These are phyloP conservation scores for Pholis gunnellus DNA, from an alignment of 2,113 vertebrate genomes.

Conservation along the genomic window DNA sequence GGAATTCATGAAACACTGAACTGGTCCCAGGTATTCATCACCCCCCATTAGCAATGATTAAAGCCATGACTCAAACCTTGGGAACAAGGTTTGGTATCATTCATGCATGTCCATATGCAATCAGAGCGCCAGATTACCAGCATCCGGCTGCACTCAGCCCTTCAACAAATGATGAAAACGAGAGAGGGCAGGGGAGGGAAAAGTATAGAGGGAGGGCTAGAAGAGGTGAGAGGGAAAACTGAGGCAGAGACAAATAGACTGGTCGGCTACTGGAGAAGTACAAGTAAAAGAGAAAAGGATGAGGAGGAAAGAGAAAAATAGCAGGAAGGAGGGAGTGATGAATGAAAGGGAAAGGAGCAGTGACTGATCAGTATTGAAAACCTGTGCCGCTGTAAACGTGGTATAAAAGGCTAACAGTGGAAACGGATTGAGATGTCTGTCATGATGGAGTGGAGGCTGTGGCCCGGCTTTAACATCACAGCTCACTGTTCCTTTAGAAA, in stretches of 20 bases:
- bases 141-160: conserved; percentile 58
- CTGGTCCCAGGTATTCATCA: conserved; percentile 70
- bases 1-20: conserved; percentile 54
- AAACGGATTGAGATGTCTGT: conserved; percentile 81
- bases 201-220: background rate
- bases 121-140: conserved; percentile 70
- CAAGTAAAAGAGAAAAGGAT: conserved; percentile 52
- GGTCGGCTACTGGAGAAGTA: conserved; percentile 26
- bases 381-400: conserved; percentile 76
- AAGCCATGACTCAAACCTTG: conserved; percentile 67
- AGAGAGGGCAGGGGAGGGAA: background rate
- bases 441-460: conserved; percentile 79
- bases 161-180: conserved; percentile 59
- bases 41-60: conserved; percentile 74
- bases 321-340: conserved; percentile 71
- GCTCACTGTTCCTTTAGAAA: conserved; percentile 65
- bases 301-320: conserved; percentile 50
- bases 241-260: conserved; percentile 47
- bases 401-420: conserved; percentile 70
- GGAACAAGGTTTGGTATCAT: conserved; percentile 64
- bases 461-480: conserved; percentile 54
- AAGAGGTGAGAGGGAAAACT: conserved; percentile 12
- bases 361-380: conserved; percentile 82
- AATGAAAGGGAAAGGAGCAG: conserved; percentile 77
- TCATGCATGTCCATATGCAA: conserved; percentile 69